These are phyloP conservation scores for Drosophila simulans DNA, from an alignment of 1,140 invertebrate genomes.

Conservation along the genomic window DNA sequence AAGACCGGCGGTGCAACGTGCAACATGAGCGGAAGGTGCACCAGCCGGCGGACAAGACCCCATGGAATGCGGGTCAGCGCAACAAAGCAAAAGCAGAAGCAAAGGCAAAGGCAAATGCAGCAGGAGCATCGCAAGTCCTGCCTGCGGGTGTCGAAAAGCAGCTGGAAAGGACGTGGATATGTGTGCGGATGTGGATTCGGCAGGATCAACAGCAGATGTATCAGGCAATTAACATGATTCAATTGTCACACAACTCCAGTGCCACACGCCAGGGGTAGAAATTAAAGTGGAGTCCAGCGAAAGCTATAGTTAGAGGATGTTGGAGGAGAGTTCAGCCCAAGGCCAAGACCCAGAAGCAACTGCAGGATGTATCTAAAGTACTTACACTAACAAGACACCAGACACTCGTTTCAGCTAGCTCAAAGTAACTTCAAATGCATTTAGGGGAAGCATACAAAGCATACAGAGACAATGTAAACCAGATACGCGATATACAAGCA, in stretches of 20 bases:
- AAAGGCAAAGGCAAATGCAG: constrained; percentile 19
- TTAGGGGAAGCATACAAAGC: constrained; percentile 51
- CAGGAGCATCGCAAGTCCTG: constrained; percentile 1
- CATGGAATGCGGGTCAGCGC: constrained; percentile 38
- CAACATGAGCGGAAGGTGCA: constrained; percentile 19
- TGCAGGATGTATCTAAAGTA: constrained; percentile 76
- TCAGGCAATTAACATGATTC: constrained; percentile 81
- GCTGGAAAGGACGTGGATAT: constrained; percentile 39
- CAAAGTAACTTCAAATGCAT: constrained; percentile 77
- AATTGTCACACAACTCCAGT: constrained; percentile 77
- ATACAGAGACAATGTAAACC: constrained; percentile 14
- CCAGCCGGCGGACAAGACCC: constrained; percentile 22
- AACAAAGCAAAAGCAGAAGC: constrained; percentile 19
- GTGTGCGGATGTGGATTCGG: constrained; percentile 14
- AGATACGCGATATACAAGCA: constrained; percentile 24
- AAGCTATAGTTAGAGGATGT: constrained; percentile 40
- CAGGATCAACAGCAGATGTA: constrained; percentile 58
- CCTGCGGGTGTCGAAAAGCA: constrained; percentile 57
- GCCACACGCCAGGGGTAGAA: constrained; percentile 69
- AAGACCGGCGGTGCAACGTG: constrained; percentile 24
- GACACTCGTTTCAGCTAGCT: constrained; percentile 72
- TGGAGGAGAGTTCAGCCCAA: constrained; percentile 53
- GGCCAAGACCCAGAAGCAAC: constrained; percentile 65
- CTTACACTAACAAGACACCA: constrained; percentile 47
- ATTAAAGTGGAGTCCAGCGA: constrained; percentile 27